Evolutionary conservation across 2,888 invertebrate genomes (phyloP), one percentile per base, ranked within the genome.

Genomic region (Phortica magna): DNA sequence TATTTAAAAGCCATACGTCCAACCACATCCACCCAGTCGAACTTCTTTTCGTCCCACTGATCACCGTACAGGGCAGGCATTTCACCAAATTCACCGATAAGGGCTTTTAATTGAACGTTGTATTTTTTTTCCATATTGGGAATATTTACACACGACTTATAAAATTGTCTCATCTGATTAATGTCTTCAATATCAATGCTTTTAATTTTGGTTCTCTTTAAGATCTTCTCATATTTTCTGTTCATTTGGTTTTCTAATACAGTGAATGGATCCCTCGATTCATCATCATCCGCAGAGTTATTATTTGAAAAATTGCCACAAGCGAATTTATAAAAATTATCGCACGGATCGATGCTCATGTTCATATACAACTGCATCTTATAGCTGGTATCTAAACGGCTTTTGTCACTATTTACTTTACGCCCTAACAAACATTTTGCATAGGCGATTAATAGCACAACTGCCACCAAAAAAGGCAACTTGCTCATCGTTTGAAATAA

Each of bases 281-380:
- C 7, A 19, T 81, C 80, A 2, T 77, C 78, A 12, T 71, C 79
- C 39, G 90, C 88, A 1, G 85, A 83, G 77, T 91, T 85, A 1
- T 83, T 74, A 14, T 78, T 81, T 0, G 76, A 55, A 84, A 87
- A 91, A 57, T 88, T 89, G 7, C 91, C 92, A 73, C 91, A 91
- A 2, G 92, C 84, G 67, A 90, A 91, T 7, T 81, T 78, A 59
- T 91, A 91, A 73, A 91, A 91, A 76, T 91, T 82, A 3, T 78
- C 73, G 74, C 91, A 91, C 9, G 91, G 91, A 82, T 91, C 84
- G 0, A 81, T 76, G 1, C 59, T 77, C 10, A 80, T 79, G 72
- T 91, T 80, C 83, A 91, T 88, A 48, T 85, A 90, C 71, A 81
- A 85, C 2, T 74, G 59, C 17, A 91, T 85, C 43, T 89, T 87